phyloP scores from a whole-genome alignment of 2,888 invertebrate species.

The Drosophila helvetica region DNA sequence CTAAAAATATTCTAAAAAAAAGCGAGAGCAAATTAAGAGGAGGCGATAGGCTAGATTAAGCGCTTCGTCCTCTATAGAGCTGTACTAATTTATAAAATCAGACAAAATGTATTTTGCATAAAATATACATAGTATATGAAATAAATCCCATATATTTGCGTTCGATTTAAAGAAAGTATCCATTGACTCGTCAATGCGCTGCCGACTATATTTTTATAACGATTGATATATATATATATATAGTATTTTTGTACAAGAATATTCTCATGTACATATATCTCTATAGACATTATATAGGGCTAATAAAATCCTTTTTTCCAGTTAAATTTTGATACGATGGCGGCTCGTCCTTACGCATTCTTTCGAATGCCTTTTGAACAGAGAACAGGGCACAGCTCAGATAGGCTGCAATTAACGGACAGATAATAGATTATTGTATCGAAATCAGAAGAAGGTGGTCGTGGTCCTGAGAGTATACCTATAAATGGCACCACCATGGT shows the following conservation, averaged over 20 bases:
- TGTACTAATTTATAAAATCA: too few relatives aligned
- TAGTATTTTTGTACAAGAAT: too few relatives aligned
- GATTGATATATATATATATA: neutral
- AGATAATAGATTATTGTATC: neutral
- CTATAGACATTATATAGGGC: conserved; percentile 15
- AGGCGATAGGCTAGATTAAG: too few relatives aligned
- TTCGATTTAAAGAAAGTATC: neutral
- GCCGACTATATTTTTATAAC: neutral
- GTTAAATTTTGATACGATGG: conserved; percentile 18
- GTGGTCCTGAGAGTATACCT: neutral
- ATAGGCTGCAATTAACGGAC: conserved; percentile 6
- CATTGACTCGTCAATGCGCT: neutral
- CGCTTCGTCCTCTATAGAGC: too few relatives aligned
- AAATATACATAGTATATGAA: too few relatives aligned
- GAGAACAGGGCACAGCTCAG: conserved; percentile 28
- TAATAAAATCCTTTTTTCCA: conserved; percentile 15
- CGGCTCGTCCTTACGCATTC: conserved; percentile 30
- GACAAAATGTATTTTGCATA: too few relatives aligned
- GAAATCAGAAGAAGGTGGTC: too few relatives aligned
- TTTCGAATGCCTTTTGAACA: conserved; percentile 35
- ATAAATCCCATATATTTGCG: too few relatives aligned
- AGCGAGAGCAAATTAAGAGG: too few relatives aligned
- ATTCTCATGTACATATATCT: too few relatives aligned
- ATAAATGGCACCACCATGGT: neutral
- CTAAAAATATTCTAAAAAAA: too few relatives aligned